Base-by-base conservation (phyloP, 2,113 vertebrate species). In the Lates calcarifer region DNA sequence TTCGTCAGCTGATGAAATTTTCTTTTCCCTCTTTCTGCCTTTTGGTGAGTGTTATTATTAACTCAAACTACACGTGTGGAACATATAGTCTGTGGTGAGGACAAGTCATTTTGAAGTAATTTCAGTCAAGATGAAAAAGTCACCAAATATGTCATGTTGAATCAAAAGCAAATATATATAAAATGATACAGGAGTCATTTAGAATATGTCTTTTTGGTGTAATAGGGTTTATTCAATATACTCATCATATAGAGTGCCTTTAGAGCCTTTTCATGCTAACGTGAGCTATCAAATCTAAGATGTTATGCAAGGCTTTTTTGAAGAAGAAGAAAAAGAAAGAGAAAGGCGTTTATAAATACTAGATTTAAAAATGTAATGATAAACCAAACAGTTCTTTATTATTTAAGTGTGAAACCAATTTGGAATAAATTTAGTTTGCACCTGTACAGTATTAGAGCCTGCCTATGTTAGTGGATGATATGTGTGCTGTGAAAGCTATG, bases 401-500 rank as follows among this genome's bases (percentile, higher is more conserved):
- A 18, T 18, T 43, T 70, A 2, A 67, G 1, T 24, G n/a, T 63
- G 33, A 45, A 57, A 37, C 33, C 56, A 75, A 39, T 72, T 62
- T 49, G 28, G 24, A 73, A 33, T 55, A 24, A 73, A 72, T 72
- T 79, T 15, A 62, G 13, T 79, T 73, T 74, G 33, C 66, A 77
- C 18, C 56, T 74, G 80, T 76, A 68, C 71, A 62, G 56, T 29
- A 63, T 73, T 29, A 37, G 28, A 74, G 41, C 12, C 68, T 55
- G 58, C 15, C 53, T 39, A 18, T 82, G 71, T 82, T 61, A 37
- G 37, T 20, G 31, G 63, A 47, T 73, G 86, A 89, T 72, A 26
- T 55, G 89, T 86, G 81, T 63, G 45, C 84, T 77, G 74, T 81
- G 77, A 88, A 79, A 80, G 39, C 79, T 53, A 43, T 76, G 74